Evolutionary conservation across 2,888 invertebrate genomes (phyloP), one percentile per base, ranked within the genome.

Genomic region (Desoria tigrina): DNA sequence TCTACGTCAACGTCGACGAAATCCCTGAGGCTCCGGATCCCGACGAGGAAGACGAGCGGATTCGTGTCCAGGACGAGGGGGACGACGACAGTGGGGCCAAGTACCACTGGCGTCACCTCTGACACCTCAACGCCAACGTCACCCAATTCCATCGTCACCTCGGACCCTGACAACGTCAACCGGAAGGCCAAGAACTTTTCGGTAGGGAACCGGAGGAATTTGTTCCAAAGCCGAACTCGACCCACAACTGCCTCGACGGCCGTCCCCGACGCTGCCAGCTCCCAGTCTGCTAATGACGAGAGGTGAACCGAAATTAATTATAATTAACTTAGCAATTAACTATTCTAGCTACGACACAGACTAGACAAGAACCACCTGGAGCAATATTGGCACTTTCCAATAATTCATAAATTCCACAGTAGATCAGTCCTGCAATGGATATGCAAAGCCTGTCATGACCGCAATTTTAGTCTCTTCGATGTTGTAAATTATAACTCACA

Each of bases 201-300:
- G 1, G 63, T 60, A 51, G 69, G 72, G 9, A 74, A 74, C 59
- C 58, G 74, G 32, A 62, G 70, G 62, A 74, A 74, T 62, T 55
- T 74, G 2, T 68, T 73, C 45, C 58, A 61, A 2, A 69, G 63
- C 16, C 51, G 74, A 23, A 58, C 55, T 28, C 65, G 61, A 16
- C 61, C 69, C 2, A 71, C 73, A 18, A 57, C 61, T 2, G 65
- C 66, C 23, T 65, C 71, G 2, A 71, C 73, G 21, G 45, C 65
- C 6, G 65, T 68, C 18, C 69, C 74, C 28, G 72, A 69, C 50
- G 57, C 61, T n/a, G 66, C 62, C 42, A 61, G 61, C 63, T 63
- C 67, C 37, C 59, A 67, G 24, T 60, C 71, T n/a, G 45, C 66
- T 23, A 63, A 61, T 54, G 68, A 71, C 42, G 66, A 71, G 62